Evolutionary conservation across 1,140 invertebrate genomes (phyloP), one percentile per base, ranked within the genome.

Genomic region (Polyergus mexicanus): DNA sequence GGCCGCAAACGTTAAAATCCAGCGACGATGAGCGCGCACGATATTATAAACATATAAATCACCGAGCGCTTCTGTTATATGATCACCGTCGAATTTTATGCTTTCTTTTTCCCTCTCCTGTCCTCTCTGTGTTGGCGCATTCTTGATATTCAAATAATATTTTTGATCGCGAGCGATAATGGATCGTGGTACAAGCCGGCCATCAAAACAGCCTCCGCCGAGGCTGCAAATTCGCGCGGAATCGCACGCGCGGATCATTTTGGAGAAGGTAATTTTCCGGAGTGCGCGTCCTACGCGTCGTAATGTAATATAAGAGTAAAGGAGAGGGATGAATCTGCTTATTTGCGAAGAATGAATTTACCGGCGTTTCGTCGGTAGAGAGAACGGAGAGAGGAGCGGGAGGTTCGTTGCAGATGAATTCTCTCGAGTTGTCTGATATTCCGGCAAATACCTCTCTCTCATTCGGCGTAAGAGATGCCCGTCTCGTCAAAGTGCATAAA

Each of bases 401-500:
- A 38, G 13, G 44, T 84, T 90, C 86, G 75, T 89, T 87, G 86
- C 76, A 54, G n/a, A 35, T 16, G 47, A 8, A 56, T 65, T 41
- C 66, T 32, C 25, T 72, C 77, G 77, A n/a, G n/a, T 81, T 68
- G 65, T 58, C 62, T 77, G 88, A 88, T 86, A 81, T 69, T 62
- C 54, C 62, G 51, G 72, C 87, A 88, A 88, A 88, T 90, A 90
- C 89, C 60, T 66, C 25, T n/a, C 44, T 58, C 63, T 80, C 35
- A 71, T 81, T 72, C 77, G 47, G 62, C 75, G 74, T 86, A 86
- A 86, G 72, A 84, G 85, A 51, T 68, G 84, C 68, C 68, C 85
- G 38, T 68, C 86, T 90, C 87, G 88, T 92, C 91, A 89, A 92
- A 89, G 91, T 91, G 91, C 92, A 93, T 93, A 93, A 92, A 93